These are phyloP conservation scores for Arctia plantaginis DNA, from an alignment of 2,888 invertebrate species.

Conservation along the genomic window DNA sequence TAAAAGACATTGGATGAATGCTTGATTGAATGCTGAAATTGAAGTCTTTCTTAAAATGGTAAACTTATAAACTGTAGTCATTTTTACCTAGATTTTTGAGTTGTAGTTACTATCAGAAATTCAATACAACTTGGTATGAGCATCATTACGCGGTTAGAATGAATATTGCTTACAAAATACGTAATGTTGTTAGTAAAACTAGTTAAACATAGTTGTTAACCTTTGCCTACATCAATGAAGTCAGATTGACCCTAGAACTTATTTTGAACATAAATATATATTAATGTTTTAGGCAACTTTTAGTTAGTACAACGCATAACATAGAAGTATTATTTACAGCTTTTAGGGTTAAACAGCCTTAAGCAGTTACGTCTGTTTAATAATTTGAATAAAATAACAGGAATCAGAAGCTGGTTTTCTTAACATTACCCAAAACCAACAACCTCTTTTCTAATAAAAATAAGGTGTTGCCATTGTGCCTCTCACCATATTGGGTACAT, in stretches of 20 bases:
- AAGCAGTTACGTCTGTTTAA: no score
- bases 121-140: constrained; percentile 9
- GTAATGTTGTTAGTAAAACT: neutral
- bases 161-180: constrained; percentile 26
- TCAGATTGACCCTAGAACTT: neutral
- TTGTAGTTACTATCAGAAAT: constrained; percentile 8
- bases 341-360: no score
- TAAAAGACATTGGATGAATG: constrained; percentile 34
- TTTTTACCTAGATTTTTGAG: constrained; percentile 4
- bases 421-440: neutral
- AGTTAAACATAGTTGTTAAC: neutral
- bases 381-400: neutral
- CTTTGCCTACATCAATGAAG: neutral
- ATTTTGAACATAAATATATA: neutral
- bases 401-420: neutral
- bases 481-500: neutral
- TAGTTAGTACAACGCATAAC: neutral
- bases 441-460: neutral
- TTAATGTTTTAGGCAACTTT: neutral
- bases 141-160: constrained; percentile 20
- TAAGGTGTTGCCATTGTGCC: neutral
- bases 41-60: constrained; percentile 13
- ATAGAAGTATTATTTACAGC: no score
- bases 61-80: constrained; percentile 12
- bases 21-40: no score